Percentiles rank a stretch among this genome's conserved stretches.
These are phyloP conservation scores for Heliconius hortense DNA, from an alignment of 2,888 invertebrate genomes.

Conservation along the genomic window DNA sequence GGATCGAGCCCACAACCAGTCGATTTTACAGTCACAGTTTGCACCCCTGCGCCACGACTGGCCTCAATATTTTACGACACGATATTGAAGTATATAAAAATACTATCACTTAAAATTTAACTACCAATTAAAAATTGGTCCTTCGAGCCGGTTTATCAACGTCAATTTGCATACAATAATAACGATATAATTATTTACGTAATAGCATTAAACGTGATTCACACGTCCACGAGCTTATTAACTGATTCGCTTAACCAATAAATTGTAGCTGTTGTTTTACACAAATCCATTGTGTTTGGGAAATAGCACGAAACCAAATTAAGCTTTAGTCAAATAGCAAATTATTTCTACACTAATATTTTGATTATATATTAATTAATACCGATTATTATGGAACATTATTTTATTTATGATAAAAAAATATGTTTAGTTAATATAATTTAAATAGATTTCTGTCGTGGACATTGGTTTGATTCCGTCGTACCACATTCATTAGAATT, in stretches of 20 bases:
- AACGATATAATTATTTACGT: conserved; percentile 13
- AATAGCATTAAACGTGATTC: conserved; percentile 20
- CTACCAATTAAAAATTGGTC: conserved; percentile 14
- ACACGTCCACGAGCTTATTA: conserved; percentile 33
- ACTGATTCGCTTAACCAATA: conserved; percentile 33
- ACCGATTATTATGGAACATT: background rate
- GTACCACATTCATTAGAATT: too few relatives aligned
- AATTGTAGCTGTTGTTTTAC: conserved; percentile 31
- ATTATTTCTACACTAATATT: background rate
- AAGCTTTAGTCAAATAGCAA: conserved; percentile 8
- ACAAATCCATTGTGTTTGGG: conserved; percentile 21
- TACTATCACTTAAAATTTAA: background rate
- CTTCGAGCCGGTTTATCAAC: conserved; percentile 15
- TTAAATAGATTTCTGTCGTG: too few relatives aligned
- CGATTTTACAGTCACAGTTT: too few relatives aligned
- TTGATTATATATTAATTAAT: background rate
- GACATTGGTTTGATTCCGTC: too few relatives aligned
- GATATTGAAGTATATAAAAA: background rate
- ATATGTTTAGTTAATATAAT: too few relatives aligned
- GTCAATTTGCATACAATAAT: conserved; percentile 18
- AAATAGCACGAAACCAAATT: conserved; percentile 9
- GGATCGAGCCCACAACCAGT: background rate
- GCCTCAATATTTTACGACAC: too few relatives aligned
- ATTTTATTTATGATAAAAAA: too few relatives aligned
- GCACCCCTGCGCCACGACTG: too few relatives aligned